Evolutionary conservation across 2,113 vertebrate genomes (phyloP).

Genomic region (Silurus asotus): DNA sequence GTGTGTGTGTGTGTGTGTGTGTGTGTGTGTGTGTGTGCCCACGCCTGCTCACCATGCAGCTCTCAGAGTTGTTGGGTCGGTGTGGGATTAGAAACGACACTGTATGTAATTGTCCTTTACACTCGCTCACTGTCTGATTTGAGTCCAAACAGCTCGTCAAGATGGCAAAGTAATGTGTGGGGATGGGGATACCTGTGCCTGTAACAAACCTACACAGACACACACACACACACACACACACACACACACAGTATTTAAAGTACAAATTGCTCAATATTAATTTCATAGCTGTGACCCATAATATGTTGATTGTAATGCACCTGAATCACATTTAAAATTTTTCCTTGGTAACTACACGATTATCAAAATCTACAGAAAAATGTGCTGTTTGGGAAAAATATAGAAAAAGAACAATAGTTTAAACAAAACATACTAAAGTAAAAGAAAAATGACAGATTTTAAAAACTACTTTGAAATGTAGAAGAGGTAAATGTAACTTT

Average conservation of each 20-base stretch:
- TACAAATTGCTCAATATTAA: not conserved
- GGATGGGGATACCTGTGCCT: slow-evolving; percentile 56
- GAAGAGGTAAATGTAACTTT: too few relatives aligned
- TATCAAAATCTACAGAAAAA: not conserved
- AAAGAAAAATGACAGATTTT: too few relatives aligned
- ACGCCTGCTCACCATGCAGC: slow-evolving; percentile 65
- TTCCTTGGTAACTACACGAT: too few relatives aligned
- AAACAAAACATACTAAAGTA: too few relatives aligned
- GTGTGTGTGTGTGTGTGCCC: not conserved
- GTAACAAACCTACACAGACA: slow-evolving; percentile 58
- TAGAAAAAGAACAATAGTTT: too few relatives aligned
- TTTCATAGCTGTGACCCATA: not conserved
- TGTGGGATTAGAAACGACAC: slow-evolving; percentile 72
- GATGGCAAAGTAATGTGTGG: slow-evolving; percentile 73
- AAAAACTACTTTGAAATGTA: too few relatives aligned
- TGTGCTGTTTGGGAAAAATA: too few relatives aligned
- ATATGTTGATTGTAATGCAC: too few relatives aligned
- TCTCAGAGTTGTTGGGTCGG: slow-evolving; percentile 59
- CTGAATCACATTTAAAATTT: too few relatives aligned
- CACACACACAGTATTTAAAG: not conserved
- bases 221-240: not conserved
- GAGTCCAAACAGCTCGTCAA: slow-evolving; percentile 66
- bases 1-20: not conserved
- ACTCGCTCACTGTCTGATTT: not conserved
- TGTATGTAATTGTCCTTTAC: slow-evolving; percentile 51